phyloP scores from a whole-genome alignment of 2,888 invertebrate genomes.

The Steinernema carpocapsae region DNA sequence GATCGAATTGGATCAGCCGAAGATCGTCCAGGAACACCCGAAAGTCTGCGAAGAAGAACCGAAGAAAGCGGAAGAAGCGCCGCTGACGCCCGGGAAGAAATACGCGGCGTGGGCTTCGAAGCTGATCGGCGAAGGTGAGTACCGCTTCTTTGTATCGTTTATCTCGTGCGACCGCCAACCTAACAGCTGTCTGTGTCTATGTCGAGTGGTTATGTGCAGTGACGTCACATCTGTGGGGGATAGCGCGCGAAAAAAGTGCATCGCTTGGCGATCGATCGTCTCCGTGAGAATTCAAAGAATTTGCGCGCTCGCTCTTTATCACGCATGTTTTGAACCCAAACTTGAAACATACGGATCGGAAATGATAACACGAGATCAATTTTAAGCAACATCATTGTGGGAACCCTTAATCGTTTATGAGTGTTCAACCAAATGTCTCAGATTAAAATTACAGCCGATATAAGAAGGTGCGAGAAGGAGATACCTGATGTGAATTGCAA shows the following conservation, averaged over 20 bases:
- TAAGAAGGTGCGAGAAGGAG: too few relatives aligned
- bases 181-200: conserved; percentile 11
- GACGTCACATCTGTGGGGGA: conserved; percentile 18
- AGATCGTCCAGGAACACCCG: background rate
- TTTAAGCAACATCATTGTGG: too few relatives aligned
- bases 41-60: background rate
- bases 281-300: conserved; percentile 24
- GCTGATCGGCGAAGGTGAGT: conserved; percentile 28
- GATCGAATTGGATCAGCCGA: conserved; percentile 16
- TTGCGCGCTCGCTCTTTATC: background rate
- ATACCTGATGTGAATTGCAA: too few relatives aligned
- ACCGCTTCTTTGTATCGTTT: background rate
- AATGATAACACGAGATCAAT: too few relatives aligned
- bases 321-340: too few relatives aligned
- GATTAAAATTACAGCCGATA: too few relatives aligned
- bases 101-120: conserved; percentile 10
- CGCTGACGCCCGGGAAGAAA: background rate
- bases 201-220: background rate
- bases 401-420: too few relatives aligned
- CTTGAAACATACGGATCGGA: too few relatives aligned
- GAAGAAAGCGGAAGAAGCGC: background rate
- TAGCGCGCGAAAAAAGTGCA: conserved; percentile 33
- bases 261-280: conserved; percentile 16
- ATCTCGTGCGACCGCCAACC: background rate
- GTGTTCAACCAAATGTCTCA: too few relatives aligned